phyloP scores from a whole-genome alignment of 2,113 vertebrate genomes.

The Cynocephalus volans region DNA sequence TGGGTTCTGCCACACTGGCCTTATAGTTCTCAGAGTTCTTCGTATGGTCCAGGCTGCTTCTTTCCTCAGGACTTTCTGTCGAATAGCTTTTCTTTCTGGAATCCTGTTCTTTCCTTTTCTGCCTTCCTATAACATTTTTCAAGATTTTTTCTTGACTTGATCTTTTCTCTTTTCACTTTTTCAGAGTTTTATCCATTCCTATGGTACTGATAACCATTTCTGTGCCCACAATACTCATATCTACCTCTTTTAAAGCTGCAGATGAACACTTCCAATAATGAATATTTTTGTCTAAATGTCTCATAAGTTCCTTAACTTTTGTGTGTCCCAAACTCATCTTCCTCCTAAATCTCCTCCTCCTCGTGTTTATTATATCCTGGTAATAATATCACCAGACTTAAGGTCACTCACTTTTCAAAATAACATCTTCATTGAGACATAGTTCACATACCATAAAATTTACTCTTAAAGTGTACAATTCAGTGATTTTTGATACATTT shows the following conservation, averaged over 20 bases:
- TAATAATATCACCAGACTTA: neutral
- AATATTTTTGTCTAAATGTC: neutral
- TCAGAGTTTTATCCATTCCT: neutral
- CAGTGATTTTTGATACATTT: neutral
- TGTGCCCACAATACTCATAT: neutral
- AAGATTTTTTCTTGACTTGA: neutral
- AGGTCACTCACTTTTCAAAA: neutral
- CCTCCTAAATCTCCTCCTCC: neutral
- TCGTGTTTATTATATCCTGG: neutral
- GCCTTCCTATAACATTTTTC: neutral
- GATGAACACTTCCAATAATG: neutral
- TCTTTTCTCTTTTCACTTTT: neutral
- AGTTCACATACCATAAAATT: neutral
- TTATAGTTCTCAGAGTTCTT: neutral
- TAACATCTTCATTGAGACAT: neutral
- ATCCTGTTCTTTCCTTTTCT: neutral
- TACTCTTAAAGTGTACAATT: neutral
- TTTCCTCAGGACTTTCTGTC: neutral
- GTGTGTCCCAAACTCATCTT: neutral
- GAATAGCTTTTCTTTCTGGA: conserved; percentile 17
- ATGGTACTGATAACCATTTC: neutral
- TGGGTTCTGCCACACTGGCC: neutral
- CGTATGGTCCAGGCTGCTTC: neutral
- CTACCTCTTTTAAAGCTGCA: neutral
- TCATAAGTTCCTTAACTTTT: neutral